Evolutionary conservation across 2,888 invertebrate genomes (phyloP).

Genomic region (Stramonita haemastoma): DNA sequence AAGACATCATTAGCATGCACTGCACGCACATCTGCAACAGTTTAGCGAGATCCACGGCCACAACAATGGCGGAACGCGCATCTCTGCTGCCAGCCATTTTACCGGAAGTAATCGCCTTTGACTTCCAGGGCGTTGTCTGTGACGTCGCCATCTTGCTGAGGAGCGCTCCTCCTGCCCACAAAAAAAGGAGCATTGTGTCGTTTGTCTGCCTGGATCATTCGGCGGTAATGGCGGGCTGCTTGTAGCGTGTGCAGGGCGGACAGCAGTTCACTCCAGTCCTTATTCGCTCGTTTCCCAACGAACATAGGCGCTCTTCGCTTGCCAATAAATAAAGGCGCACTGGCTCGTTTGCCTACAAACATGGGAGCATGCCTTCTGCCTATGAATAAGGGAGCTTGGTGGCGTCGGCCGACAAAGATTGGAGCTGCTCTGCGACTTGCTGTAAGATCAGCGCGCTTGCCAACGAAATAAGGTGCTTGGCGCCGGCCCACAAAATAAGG

Average conservation of each 20-base stretch:
- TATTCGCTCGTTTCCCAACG: slow-evolving; percentile 51
- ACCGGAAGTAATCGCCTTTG: slow-evolving; percentile 34
- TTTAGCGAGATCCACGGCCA: neutral
- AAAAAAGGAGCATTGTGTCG: slow-evolving; percentile 58
- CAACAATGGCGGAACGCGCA: neutral
- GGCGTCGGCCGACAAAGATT: slow-evolving; percentile 50
- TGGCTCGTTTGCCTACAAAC: slow-evolving; percentile 37
- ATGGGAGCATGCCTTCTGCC: slow-evolving; percentile 39
- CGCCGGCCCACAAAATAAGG: slow-evolving; percentile 47
- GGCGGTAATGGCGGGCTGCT: slow-evolving; percentile 44
- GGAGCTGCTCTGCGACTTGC: neutral
- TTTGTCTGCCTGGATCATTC: slow-evolving; percentile 50
- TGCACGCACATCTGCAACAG: neutral
- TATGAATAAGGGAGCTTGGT: slow-evolving; percentile 46
- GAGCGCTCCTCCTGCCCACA: slow-evolving; percentile 52
- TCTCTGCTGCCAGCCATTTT: neutral
- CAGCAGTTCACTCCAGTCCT: slow-evolving; percentile 50
- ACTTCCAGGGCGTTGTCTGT: neutral
- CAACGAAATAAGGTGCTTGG: slow-evolving; percentile 20
- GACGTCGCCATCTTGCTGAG: neutral
- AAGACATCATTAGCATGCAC: neutral
- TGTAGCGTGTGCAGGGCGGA: slow-evolving; percentile 50
- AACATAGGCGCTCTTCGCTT: slow-evolving; percentile 37
- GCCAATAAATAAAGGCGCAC: slow-evolving; percentile 43
- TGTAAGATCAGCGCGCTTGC: neutral